phyloP scores from a whole-genome alignment of 1,140 invertebrate species.

The Heliconius hewitsoni region DNA sequence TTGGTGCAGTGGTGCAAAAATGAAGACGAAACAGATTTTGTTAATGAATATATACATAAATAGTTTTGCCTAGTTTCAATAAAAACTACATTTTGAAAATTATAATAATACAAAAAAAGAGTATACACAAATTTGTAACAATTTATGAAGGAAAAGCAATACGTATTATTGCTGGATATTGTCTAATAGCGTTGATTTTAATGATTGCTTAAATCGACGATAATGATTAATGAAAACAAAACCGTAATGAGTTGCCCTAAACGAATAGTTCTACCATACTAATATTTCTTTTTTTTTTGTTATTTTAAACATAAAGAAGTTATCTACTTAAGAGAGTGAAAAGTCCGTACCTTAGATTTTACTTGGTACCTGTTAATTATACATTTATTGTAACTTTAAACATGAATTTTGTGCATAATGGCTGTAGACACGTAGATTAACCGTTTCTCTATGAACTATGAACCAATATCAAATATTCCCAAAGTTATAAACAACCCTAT shows the following conservation, averaged over 20 bases:
- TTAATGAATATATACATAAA: not conserved
- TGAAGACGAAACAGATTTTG: not conserved
- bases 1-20: not conserved
- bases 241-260: constrained; percentile 49
- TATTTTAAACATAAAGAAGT: constrained; percentile 44
- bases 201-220: constrained; percentile 40
- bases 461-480: constrained; percentile 25
- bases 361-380: constrained; percentile 30
- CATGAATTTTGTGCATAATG: constrained; percentile 43
- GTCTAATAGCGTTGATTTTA: constrained; percentile 44
- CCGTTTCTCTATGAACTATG: constrained; percentile 25
- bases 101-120: not conserved
- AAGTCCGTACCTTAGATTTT: constrained; percentile 36
- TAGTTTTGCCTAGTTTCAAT: not conserved
- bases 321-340: constrained; percentile 30
- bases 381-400: constrained; percentile 29
- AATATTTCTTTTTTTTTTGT: constrained; percentile 40
- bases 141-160: constrained; percentile 51
- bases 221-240: constrained; percentile 45
- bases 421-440: constrained; percentile 19
- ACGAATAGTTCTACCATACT: constrained; percentile 42
- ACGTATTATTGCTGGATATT: constrained; percentile 42
- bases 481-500: constrained; percentile 36
- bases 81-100: not conserved
- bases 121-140: not conserved